phyloP scores from a whole-genome alignment of 2,888 invertebrate species.

The Drosophila anomelani region DNA sequence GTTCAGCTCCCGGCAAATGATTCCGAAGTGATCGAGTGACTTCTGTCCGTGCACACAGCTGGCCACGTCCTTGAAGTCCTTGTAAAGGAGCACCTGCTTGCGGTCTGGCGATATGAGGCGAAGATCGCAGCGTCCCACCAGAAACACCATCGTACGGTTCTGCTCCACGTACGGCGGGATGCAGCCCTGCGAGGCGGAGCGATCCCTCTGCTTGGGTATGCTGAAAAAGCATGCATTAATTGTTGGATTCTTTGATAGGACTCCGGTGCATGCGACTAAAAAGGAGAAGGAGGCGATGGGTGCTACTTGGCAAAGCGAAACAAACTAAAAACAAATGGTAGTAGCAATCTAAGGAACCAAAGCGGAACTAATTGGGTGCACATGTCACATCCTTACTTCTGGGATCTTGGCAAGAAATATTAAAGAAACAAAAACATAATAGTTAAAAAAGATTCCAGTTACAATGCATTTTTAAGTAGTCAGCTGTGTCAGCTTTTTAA shows the following conservation, averaged over 20 bases:
- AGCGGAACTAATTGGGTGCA: background rate
- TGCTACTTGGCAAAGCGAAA: conserved; percentile 42
- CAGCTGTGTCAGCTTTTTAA: no score
- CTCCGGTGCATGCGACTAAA: conserved; percentile 16
- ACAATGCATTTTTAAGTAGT: no score
- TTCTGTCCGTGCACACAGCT: conserved; percentile 94
- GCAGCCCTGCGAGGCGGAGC: conserved; percentile 88
- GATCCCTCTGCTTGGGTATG: conserved; percentile 85
- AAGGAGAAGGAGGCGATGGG: conserved; percentile 18
- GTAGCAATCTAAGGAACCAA: background rate
- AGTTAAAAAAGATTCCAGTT: no score
- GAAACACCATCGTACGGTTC: conserved; percentile 96
- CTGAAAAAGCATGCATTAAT: conserved; percentile 56
- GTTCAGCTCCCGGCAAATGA: conserved; percentile 93
- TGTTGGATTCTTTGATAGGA: background rate
- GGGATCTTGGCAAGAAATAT: background rate
- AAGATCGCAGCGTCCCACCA: conserved; percentile 94
- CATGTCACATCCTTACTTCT: background rate
- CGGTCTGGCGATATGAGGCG: conserved; percentile 96
- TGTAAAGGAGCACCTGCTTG: conserved; percentile 94
- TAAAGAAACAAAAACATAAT: background rate
- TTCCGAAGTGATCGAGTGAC: conserved; percentile 95
- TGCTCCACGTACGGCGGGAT: conserved; percentile 88
- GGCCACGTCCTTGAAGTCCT: conserved; percentile 94
- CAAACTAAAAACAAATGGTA: conserved; percentile 20